Evolutionary conservation across 1,140 invertebrate genomes (phyloP).

Genomic region (Cecropterus lyciades): DNA sequence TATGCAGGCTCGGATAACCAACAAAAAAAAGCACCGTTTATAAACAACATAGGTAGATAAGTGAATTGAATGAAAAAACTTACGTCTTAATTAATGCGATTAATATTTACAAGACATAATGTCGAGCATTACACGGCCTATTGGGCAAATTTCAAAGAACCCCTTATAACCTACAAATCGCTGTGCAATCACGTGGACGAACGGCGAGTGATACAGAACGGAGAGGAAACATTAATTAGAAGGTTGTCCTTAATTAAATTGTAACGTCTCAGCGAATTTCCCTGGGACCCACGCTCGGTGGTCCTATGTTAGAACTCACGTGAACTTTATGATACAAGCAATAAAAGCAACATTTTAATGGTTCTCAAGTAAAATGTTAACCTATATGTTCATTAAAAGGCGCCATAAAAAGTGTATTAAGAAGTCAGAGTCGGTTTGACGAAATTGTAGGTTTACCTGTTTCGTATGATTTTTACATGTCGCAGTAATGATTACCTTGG

Average conservation of each 20-base stretch:
- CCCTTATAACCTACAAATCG: constrained; percentile 35
- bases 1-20: no score
- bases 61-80: neutral
- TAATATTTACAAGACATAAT: constrained; percentile 22
- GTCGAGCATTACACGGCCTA: constrained; percentile 27
- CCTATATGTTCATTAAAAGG: constrained; percentile 23
- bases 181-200: constrained; percentile 49
- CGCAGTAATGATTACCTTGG: constrained; percentile 29
- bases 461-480: constrained; percentile 34
- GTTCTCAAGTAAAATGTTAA: constrained; percentile 35
- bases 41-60: neutral
- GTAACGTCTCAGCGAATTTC: constrained; percentile 80
- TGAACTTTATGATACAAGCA: constrained; percentile 53
- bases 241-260: constrained; percentile 76
- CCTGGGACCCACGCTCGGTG: constrained; percentile 57
- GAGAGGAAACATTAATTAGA: constrained; percentile 67
- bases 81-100: constrained; percentile 20
- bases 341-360: constrained; percentile 52
- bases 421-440: constrained; percentile 30
- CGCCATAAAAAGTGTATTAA: constrained; percentile 35
- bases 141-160: constrained; percentile 31
- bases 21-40: neutral
- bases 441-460: constrained; percentile 29
- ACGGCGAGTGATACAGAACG: constrained; percentile 37
- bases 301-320: constrained; percentile 48